Evolutionary conservation across 64 coral and sea anemone genomes (phyloP).

Genomic region (Actinia tenebrosa): DNA sequence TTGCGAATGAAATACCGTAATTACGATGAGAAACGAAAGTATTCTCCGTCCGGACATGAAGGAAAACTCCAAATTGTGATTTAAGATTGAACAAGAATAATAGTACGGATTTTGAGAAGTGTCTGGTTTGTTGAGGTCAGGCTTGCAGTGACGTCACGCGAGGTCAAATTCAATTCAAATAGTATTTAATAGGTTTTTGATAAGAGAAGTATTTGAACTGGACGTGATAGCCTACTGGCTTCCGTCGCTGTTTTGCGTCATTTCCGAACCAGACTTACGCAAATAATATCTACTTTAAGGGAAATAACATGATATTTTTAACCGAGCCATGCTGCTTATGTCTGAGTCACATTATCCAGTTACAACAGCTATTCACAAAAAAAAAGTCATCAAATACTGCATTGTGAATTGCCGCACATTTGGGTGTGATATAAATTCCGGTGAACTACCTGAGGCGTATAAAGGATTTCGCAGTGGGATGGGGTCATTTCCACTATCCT

Average conservation of each 20-base stretch:
- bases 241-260: neutral
- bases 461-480: too few species aligned
- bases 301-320: neutral
- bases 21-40: neutral
- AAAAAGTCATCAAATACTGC: too few species aligned
- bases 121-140: neutral
- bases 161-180: neutral
- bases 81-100: neutral
- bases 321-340: too few species aligned
- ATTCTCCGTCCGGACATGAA: neutral
- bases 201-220: neutral
- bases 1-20: neutral
- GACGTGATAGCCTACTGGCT: neutral
- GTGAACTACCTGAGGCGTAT: too few species aligned
- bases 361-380: too few species aligned
- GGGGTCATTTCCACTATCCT: too few species aligned
- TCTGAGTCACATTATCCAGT: too few species aligned
- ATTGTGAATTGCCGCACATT: too few species aligned
- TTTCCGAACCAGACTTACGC: conserved; percentile 9
- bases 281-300: neutral
- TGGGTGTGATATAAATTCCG: too few species aligned
- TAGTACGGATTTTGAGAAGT: neutral
- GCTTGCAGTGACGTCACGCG: neutral
- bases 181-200: neutral
- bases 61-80: neutral